Evolutionary conservation across 2,113 vertebrate genomes (phyloP).

Genomic region (Burhinus oedicnemus): DNA sequence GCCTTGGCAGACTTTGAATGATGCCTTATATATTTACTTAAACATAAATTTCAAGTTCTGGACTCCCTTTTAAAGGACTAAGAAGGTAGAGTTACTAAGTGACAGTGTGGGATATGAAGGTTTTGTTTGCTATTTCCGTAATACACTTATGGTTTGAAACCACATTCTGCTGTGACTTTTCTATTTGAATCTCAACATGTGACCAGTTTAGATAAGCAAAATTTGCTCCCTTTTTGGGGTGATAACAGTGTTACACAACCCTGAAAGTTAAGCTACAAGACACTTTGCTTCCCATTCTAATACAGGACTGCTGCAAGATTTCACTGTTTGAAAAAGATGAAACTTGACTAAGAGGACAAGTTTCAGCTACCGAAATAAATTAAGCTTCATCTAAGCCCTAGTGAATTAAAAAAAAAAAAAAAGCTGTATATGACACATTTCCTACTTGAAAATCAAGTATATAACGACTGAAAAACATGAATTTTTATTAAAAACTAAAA

Average conservation of each 20-base stretch:
- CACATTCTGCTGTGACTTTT: not conserved
- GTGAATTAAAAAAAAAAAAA: not conserved
- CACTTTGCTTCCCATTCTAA: not conserved
- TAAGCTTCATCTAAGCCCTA: not conserved
- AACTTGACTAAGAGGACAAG: not conserved
- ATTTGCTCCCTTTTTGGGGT: not conserved
- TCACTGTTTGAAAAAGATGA: not conserved
- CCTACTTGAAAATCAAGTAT: not conserved
- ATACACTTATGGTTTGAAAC: not conserved
- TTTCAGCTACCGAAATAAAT: constrained; percentile 29
- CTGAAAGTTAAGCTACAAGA: not conserved
- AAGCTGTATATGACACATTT: not conserved
- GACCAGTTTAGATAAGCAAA: constrained; percentile 18
- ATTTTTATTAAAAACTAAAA: not conserved
- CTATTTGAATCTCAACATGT: not conserved
- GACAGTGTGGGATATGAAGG: not conserved
- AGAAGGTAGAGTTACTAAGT: not conserved
- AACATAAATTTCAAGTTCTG: not conserved
- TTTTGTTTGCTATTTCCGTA: not conserved
- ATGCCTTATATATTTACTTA: not conserved
- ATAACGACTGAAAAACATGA: not conserved
- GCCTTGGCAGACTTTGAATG: not conserved
- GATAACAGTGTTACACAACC: not conserved
- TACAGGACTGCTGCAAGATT: not conserved
- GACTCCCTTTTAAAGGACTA: not conserved